Evolutionary conservation across 2,113 vertebrate species (phyloP).

Genomic region (Platichthys flesus): DNA sequence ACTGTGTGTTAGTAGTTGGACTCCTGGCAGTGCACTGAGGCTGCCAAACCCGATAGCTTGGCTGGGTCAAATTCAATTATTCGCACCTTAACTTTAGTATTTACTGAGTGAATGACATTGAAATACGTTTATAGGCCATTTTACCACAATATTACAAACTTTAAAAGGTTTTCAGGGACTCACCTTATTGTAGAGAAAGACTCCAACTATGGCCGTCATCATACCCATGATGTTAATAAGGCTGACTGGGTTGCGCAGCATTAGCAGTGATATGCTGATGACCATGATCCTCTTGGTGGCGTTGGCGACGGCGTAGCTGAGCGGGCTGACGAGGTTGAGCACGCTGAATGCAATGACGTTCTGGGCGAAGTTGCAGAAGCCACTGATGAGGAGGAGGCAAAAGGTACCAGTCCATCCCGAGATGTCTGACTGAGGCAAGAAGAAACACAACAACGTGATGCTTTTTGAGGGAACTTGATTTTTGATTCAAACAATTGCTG

Average conservation of each 20-base stretch:
- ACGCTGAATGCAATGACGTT: constrained; percentile 98
- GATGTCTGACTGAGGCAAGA: constrained; percentile 78
- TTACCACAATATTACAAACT: neutral
- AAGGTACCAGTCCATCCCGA: constrained; percentile 89
- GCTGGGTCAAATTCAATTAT: neutral
- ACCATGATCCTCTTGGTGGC: constrained; percentile 99
- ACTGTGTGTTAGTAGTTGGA: too few relatives aligned
- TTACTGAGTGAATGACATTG: neutral
- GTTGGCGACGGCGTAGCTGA: constrained; percentile 97
- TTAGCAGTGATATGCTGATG: constrained; percentile 93
- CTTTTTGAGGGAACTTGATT: neutral
- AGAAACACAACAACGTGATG: too few relatives aligned
- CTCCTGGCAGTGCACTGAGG: neutral
- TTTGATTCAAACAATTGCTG: neutral
- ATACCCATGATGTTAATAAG: constrained; percentile 93
- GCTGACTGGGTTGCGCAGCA: constrained; percentile 94
- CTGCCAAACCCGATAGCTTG: neutral
- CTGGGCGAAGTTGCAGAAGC: constrained; percentile 98
- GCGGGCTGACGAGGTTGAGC: constrained; percentile 93
- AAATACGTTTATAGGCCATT: neutral
- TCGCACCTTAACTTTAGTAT: neutral
- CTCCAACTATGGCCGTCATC: constrained; percentile 96
- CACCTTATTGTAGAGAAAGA: constrained; percentile 98
- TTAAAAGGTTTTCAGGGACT: constrained; percentile 9
- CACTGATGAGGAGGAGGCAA: constrained; percentile 92